Evolutionary conservation across 2,113 vertebrate genomes (phyloP).

Genomic region (Setophaga kirtlandii): DNA sequence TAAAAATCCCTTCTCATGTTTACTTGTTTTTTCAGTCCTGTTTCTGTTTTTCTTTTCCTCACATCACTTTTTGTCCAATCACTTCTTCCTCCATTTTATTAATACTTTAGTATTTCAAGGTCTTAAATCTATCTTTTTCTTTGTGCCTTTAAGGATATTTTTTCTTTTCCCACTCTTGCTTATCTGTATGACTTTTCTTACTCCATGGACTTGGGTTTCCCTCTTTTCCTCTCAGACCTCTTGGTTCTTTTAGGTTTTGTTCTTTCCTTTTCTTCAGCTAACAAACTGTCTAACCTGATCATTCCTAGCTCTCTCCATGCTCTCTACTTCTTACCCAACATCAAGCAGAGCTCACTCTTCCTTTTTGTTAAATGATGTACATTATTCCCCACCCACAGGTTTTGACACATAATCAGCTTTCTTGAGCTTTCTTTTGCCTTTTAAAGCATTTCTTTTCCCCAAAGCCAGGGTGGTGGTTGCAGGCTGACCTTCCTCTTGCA

Average conservation of each 20-base stretch:
- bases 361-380: background rate
- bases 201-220: background rate
- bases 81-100: background rate
- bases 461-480: background rate
- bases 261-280: background rate
- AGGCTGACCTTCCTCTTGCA: background rate
- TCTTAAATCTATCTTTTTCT: background rate
- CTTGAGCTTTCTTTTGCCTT: background rate
- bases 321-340: background rate
- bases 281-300: background rate
- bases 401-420: background rate
- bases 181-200: background rate
- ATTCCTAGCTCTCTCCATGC: background rate
- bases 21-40: background rate
- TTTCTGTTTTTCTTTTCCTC: background rate
- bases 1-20: background rate
- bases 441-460: background rate
- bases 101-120: background rate
- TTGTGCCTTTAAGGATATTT: background rate
- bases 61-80: background rate
- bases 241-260: background rate
- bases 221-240: background rate
- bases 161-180: background rate
- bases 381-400: background rate
- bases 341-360: background rate